These are phyloP conservation scores for Triops cancriformis DNA, from an alignment of 1,140 invertebrate genomes.

Conservation along the genomic window DNA sequence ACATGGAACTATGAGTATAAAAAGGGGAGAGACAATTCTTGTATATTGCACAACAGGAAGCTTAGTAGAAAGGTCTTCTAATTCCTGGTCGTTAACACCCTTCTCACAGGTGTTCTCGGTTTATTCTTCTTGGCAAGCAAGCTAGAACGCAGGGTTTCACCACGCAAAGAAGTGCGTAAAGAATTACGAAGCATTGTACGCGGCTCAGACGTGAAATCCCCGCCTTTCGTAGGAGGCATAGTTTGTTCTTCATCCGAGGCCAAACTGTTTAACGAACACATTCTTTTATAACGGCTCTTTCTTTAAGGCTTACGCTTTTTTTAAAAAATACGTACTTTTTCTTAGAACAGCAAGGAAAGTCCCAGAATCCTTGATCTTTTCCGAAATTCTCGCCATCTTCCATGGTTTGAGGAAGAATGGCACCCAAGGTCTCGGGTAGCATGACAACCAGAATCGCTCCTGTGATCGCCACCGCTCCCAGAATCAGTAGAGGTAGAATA, in stretches of 20 bases:
- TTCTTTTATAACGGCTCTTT: neutral
- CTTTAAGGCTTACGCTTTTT: neutral
- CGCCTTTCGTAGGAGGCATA: neutral
- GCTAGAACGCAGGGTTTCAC: constrained; percentile 53
- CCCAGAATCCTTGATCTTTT: constrained; percentile 37
- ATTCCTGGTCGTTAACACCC: constrained; percentile 6
- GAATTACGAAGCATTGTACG: constrained; percentile 35
- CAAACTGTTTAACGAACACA: neutral
- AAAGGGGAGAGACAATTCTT: neutral
- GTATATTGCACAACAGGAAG: neutral
- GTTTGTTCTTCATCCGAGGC: neutral
- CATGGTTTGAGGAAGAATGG: constrained; percentile 37
- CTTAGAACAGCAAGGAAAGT: constrained; percentile 28
- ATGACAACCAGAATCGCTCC: constrained; percentile 35
- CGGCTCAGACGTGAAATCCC: neutral
- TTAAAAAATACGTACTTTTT: constrained; percentile 14
- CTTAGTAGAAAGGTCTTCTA: neutral
- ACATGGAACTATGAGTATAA: neutral
- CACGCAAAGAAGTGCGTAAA: constrained; percentile 50
- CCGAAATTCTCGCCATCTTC: constrained; percentile 40
- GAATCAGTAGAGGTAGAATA: constrained; percentile 29
- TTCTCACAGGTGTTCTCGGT: neutral
- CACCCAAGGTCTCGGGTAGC: constrained; percentile 39
- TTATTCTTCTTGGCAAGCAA: constrained; percentile 36
- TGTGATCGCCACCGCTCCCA: constrained; percentile 33